Conservation (phyloP, 2,113 vertebrate genomes). For the Cryptotis parvus region DNA sequence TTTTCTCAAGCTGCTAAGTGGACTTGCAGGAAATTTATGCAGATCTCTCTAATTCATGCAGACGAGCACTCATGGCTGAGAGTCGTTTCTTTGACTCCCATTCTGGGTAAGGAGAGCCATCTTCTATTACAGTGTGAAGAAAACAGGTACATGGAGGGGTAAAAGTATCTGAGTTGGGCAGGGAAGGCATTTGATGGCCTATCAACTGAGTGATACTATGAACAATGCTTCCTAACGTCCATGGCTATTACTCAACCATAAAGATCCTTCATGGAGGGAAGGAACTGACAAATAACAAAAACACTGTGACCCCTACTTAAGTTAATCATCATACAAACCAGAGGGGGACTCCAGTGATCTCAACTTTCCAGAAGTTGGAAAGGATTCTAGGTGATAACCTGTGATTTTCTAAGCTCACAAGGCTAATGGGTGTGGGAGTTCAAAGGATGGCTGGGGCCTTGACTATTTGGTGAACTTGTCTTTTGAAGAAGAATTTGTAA, state of each 20-base stretch:
- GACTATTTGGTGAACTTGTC: neutral
- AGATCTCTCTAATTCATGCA: too few relatives aligned
- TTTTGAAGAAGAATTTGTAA: constrained; percentile 14
- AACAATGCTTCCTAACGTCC: neutral
- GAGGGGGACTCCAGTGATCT: neutral
- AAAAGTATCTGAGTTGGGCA: rapidly evolving
- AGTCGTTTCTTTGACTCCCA: neutral
- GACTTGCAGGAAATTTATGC: too few relatives aligned
- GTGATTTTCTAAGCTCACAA: neutral
- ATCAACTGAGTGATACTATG: neutral
- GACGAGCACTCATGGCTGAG: too few relatives aligned
- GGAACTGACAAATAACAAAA: neutral
- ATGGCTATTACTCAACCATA: neutral
- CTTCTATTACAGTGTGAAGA: neutral
- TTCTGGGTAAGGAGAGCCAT: neutral
- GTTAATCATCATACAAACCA: neutral
- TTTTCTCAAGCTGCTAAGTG: too few relatives aligned
- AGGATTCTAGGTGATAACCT: neutral
- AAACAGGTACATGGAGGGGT: neutral
- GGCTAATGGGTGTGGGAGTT: neutral
- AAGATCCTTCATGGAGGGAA: neutral
- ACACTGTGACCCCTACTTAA: neutral
- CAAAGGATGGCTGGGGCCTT: neutral
- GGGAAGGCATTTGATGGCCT: neutral
- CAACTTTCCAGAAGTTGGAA: neutral